Base-by-base conservation (phyloP, 1,140 invertebrate genomes). In the Lucilia sericata region DNA sequence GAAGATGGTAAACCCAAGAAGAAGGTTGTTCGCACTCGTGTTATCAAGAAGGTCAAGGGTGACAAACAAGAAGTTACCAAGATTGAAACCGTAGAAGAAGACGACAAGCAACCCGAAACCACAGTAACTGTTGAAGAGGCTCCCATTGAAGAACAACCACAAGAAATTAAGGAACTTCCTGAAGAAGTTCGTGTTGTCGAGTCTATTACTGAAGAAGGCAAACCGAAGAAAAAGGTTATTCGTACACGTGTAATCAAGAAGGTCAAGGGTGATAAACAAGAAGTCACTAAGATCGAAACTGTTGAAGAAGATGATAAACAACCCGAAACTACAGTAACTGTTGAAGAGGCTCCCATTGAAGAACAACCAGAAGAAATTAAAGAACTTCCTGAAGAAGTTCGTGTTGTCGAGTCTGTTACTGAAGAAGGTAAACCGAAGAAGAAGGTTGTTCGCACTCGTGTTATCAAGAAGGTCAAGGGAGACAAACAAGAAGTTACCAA, bases 1-100 rank as follows among this genome's bases (percentile, higher is more conserved):
- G 82, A 83, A 83, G 82, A 83, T 10, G 82, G 82, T 14, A 83
- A 83, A 83, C 82, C 82, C n/a, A 83, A 74, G 60, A 83, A 83
- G 65, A 83, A 74, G 36, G 70, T 34, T 55, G 47, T 83, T 19
- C 82, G 82, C 12, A 83, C 82, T 21, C 82, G 82, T 49, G 82
- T 74, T 10, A 83, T 83, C 17, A 83, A 83, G 9, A 83, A 83
- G 82, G 82, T 83, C 2, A 83, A 83, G 36, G 82, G 82, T 74
- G 82, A 13, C n/a, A 83, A 83, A 74, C 82, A 83, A 83, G 82
- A 83, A 49, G 82, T 83, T 17, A 83, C 82, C 5, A 83, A 74
- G 34, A 83, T 83, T 17, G 82, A 83, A 42, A 83, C 82, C n/a
- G 60, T 83, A 2, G 82, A 83, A 74, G 82, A 83, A 83, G 82